Conservation (phyloP, 2,888 invertebrate genomes). For the Drosophila formosana region DNA sequence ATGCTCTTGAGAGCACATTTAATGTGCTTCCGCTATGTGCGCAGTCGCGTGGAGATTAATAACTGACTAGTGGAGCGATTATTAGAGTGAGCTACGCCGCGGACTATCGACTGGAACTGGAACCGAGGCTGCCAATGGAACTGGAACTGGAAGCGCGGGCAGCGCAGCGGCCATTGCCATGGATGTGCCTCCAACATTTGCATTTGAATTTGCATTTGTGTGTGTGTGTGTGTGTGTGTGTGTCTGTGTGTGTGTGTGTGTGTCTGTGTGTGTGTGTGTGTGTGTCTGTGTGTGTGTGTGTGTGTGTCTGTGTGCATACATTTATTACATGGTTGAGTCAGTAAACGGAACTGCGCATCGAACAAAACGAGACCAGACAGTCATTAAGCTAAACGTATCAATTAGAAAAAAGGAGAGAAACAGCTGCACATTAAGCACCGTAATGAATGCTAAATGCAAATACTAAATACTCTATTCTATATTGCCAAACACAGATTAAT, state of each 20-base stretch:
- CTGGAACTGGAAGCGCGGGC: slow-evolving; percentile 14
- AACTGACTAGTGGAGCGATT: slow-evolving; percentile 16
- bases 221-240: no score
- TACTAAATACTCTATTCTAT: slow-evolving; percentile 2
- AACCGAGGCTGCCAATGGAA: slow-evolving; percentile 14
- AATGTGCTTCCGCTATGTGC: slow-evolving; percentile 58
- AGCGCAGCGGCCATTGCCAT: slow-evolving; percentile 4
- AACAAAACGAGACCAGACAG: slow-evolving; percentile 9
- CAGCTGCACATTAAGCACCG: slow-evolving; percentile 10
- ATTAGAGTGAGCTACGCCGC: neutral
- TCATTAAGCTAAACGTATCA: slow-evolving; percentile 22
- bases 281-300: no score
- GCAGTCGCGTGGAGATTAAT: slow-evolving; percentile 48
- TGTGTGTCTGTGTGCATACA: no score
- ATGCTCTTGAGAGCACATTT: slow-evolving; percentile 49
- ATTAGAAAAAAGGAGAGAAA: slow-evolving; percentile 11
- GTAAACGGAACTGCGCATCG: slow-evolving; percentile 8
- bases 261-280: no score
- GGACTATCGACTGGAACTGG: slow-evolving; percentile 1
- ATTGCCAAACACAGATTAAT: neutral
- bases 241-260: no score
- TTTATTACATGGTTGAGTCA: slow-evolving; percentile 6
- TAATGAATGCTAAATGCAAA: neutral
- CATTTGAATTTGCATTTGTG: slow-evolving; percentile 31
- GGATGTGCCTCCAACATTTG: slow-evolving; percentile 27